A percentile compares a stretch with the other conserved stretches of the same genome.
Conservation (phyloP, 92 coral and sea anemone species). For the Anthopleura xanthogrammica region DNA sequence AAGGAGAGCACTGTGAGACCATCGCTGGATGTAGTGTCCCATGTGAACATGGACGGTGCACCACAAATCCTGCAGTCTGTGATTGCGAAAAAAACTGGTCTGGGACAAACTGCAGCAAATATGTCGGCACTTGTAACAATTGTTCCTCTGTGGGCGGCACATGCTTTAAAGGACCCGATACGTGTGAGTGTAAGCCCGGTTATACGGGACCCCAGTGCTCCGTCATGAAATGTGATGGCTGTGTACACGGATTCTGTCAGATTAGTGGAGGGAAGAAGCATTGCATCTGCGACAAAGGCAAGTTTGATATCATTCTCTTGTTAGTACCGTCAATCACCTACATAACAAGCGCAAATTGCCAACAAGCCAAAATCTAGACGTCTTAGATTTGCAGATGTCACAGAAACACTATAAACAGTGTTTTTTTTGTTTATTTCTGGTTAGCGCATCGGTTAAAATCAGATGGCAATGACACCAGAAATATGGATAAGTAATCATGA, state of each 20-base stretch:
- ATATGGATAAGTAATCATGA: too few species aligned
- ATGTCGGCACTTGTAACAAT: constrained; percentile 66
- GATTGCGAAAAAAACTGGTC: constrained; percentile 75
- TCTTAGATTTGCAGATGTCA: too few species aligned
- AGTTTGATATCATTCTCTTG: constrained; percentile 11
- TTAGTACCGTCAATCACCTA: too few species aligned
- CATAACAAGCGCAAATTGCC: too few species aligned
- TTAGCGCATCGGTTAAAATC: too few species aligned
- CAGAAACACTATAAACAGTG: too few species aligned
- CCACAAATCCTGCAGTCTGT: constrained; percentile 55
- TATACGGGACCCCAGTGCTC: constrained; percentile 86
- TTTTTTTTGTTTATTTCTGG: too few species aligned
- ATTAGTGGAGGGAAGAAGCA: constrained; percentile 29
- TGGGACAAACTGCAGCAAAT: constrained; percentile 59
- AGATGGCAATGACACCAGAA: too few species aligned
- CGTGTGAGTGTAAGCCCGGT: constrained; percentile 80
- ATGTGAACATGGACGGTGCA: constrained; percentile 78
- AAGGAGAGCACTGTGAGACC: constrained; percentile 75
- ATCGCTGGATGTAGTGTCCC: constrained; percentile 77
- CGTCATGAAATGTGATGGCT: constrained; percentile 74
- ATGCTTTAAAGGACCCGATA: constrained; percentile 76
- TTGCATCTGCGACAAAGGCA: constrained; percentile 78
- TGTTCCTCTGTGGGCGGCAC: constrained; percentile 82
- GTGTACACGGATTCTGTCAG: constrained; percentile 69
- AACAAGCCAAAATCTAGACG: too few species aligned